phyloP scores from a whole-genome alignment of 2,797 vertebrate species.

The Enteromius treurensis region DNA sequence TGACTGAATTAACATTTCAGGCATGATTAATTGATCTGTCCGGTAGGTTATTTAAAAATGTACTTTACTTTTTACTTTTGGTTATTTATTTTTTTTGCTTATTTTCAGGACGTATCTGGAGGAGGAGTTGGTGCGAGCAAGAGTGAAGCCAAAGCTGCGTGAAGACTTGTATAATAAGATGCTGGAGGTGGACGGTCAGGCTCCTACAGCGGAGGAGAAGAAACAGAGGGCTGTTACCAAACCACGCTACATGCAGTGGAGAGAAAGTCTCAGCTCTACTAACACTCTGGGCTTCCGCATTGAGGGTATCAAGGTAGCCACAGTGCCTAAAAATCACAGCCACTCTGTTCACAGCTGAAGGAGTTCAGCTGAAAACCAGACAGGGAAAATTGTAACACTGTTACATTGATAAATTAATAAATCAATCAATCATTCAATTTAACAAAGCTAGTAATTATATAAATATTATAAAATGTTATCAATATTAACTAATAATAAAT shows the following conservation, averaged over 20 bases:
- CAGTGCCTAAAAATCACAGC: not conserved
- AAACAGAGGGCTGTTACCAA: conserved; percentile 89
- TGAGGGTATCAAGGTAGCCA: conserved; percentile 92
- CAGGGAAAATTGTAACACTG: not conserved
- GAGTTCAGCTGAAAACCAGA: not conserved
- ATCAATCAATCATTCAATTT: not conserved
- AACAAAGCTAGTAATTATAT: not conserved
- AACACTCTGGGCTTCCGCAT: conserved; percentile 96
- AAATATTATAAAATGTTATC: not conserved
- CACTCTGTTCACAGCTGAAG: not conserved
- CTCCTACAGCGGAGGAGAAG: conserved; percentile 89
- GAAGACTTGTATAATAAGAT: conserved; percentile 98
- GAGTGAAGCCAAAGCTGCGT: conserved; percentile 90
- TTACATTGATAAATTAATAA: not conserved
- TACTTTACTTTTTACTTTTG: not conserved
- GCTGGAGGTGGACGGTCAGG: conserved; percentile 90
- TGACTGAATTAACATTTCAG: not conserved
- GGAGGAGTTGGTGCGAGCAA: conserved; percentile 92
- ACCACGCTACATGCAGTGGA: conserved; percentile 99
- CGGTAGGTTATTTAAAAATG: not conserved
- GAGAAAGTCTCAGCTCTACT: conserved; percentile 95
- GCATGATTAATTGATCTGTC: not conserved
- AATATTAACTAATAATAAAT: not conserved
- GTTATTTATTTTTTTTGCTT: conserved; percentile 25
- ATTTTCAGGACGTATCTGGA: conserved; percentile 91